phyloP scores from a whole-genome alignment of 2,888 invertebrate species.

The Diloba caeruleocephala region DNA sequence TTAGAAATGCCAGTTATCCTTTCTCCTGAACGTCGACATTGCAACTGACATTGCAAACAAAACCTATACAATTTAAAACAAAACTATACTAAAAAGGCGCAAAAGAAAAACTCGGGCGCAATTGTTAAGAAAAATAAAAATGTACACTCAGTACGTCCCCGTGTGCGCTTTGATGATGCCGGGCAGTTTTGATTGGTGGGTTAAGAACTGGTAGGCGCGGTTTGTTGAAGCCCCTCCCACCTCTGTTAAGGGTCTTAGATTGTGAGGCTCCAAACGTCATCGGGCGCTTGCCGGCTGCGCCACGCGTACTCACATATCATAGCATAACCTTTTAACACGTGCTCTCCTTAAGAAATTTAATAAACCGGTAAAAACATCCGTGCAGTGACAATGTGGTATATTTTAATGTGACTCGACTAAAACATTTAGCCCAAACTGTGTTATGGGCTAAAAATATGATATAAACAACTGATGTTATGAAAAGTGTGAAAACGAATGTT shows the following conservation, averaged over 20 bases:
- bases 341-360: constrained; percentile 57
- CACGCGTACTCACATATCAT: constrained; percentile 70
- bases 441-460: constrained; percentile 46
- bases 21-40: constrained; percentile 71
- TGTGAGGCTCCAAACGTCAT: constrained; percentile 80
- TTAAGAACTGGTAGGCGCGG: constrained; percentile 75
- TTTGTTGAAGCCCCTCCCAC: constrained; percentile 73
- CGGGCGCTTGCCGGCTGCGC: constrained; percentile 86
- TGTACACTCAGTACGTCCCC: constrained; percentile 84
- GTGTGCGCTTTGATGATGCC: constrained; percentile 79
- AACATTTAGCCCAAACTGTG: constrained; percentile 41
- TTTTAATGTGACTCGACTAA: constrained; percentile 44
- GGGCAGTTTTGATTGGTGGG: constrained; percentile 70
- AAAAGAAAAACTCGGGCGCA: constrained; percentile 69
- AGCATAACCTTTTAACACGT: constrained; percentile 73
- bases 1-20: constrained; percentile 67
- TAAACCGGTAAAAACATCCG: constrained; percentile 31
- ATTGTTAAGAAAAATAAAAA: constrained; percentile 79
- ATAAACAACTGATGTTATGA: constrained; percentile 58
- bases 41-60: constrained; percentile 76
- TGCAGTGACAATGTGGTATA: constrained; percentile 55
- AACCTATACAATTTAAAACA: constrained; percentile 72
- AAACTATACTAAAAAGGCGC: constrained; percentile 69
- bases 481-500: constrained; percentile 57
- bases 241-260: constrained; percentile 77